phyloP scores from a whole-genome alignment of 2,113 vertebrate species.

The Bostrychus sinensis region DNA sequence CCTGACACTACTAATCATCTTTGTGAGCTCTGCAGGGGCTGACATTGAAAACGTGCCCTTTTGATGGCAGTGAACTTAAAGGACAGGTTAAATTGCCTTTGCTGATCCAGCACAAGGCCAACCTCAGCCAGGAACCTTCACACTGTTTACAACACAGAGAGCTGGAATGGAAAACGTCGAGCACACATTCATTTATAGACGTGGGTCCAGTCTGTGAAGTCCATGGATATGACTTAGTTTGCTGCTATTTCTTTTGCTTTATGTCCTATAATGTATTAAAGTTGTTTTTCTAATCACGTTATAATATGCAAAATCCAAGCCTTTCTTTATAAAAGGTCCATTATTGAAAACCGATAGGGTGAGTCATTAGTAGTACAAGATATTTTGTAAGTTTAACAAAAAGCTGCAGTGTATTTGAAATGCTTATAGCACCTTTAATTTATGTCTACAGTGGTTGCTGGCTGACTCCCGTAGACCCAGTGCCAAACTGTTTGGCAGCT shows the following conservation, averaged over 20 bases:
- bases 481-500: conserved; percentile 55
- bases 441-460: conserved; percentile 1
- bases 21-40: conserved; percentile 17
- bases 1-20: conserved; percentile 33
- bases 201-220: too few relatives aligned
- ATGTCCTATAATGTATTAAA: too few relatives aligned
- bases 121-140: neutral
- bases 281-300: too few relatives aligned
- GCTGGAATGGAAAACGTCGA: neutral
- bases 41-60: conserved; percentile 47
- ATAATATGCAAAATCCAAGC: too few relatives aligned
- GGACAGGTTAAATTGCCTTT: conserved; percentile 22
- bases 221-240: too few relatives aligned
- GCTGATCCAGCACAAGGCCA: neutral
- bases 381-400: neutral
- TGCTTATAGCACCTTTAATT: neutral
- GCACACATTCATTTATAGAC: neutral
- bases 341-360: too few relatives aligned
- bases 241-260: too few relatives aligned
- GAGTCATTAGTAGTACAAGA: neutral
- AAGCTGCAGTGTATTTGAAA: neutral
- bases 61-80: conserved; percentile 21
- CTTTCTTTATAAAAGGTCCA: too few relatives aligned
- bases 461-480: conserved; percentile 24
- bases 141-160: neutral